Conservation (phyloP, 2,888 invertebrate genomes). For the Amorpha juglandis region DNA sequence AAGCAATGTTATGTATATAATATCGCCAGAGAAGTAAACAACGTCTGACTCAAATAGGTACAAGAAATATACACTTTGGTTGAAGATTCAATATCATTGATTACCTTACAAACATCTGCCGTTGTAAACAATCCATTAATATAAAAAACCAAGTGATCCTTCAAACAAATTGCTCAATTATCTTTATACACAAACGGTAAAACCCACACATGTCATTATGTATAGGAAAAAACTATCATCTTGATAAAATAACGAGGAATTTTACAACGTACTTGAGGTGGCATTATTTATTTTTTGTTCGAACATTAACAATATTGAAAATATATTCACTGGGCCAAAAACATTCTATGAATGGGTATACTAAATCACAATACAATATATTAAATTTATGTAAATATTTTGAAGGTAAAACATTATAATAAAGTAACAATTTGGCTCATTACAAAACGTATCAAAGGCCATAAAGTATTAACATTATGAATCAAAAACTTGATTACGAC, state of each 20-base stretch:
- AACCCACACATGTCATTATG: background rate
- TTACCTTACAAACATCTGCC: constrained; percentile 1
- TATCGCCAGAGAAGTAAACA: background rate
- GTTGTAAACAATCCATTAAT: background rate
- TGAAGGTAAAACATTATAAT: constrained; percentile 18
- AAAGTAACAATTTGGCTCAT: constrained; percentile 15
- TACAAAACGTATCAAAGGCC: constrained; percentile 7
- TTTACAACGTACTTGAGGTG: background rate
- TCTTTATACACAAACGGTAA: background rate
- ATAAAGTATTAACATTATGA: too few species aligned
- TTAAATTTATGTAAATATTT: background rate
- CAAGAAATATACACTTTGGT: background rate
- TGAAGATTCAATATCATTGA: background rate
- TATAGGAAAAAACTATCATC: background rate
- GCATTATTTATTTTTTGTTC: background rate
- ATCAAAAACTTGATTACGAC: too few species aligned
- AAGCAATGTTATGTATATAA: too few species aligned
- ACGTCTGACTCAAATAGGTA: background rate
- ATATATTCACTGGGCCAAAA: background rate
- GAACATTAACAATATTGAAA: background rate
- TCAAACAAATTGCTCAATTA: background rate
- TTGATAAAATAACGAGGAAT: background rate
- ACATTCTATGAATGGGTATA: background rate
- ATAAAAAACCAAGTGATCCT: constrained; percentile 3
- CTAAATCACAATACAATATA: background rate